Percentiles rank a stretch among this genome's conserved stretches.
Evolutionary conservation across 1,140 invertebrate species (phyloP).

Genomic region (Pseudomyrmex concolor): DNA sequence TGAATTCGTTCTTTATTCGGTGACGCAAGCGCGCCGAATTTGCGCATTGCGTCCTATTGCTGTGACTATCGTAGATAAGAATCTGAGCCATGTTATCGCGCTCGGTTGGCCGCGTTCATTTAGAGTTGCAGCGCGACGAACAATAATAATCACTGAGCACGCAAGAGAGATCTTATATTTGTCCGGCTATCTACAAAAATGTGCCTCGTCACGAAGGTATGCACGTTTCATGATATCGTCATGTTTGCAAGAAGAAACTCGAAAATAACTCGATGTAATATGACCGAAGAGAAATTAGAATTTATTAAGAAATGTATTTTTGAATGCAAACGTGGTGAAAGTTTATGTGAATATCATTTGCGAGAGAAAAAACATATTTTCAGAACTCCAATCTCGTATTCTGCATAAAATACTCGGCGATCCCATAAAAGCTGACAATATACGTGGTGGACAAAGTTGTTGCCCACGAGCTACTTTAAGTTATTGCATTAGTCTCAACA

Average conservation of each 20-base stretch:
- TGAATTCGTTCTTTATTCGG: conserved; percentile 59
- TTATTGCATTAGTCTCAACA: conserved; percentile 29
- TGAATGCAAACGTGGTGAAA: too few species aligned
- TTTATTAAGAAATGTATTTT: too few species aligned
- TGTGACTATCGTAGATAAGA: conserved; percentile 69
- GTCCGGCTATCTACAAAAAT: background rate
- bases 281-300: background rate
- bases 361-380: background rate
- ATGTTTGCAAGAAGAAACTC: background rate
- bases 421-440: conserved; percentile 10
- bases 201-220: background rate
- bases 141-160: conserved; percentile 22
- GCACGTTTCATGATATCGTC: background rate
- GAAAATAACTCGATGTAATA: background rate
- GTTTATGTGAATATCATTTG: too few species aligned
- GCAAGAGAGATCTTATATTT: conserved; percentile 13
- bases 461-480: conserved; percentile 36
- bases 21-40: conserved; percentile 63
- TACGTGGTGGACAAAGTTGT: background rate
- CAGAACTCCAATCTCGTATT: background rate
- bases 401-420: conserved; percentile 2
- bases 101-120: conserved; percentile 1
- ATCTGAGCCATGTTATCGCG: conserved; percentile 59
- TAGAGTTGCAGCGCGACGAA: conserved; percentile 28
- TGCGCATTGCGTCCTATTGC: conserved; percentile 53